Conservation (phyloP, 92 coral and sea anemone species). For the Palythoa grandis region DNA sequence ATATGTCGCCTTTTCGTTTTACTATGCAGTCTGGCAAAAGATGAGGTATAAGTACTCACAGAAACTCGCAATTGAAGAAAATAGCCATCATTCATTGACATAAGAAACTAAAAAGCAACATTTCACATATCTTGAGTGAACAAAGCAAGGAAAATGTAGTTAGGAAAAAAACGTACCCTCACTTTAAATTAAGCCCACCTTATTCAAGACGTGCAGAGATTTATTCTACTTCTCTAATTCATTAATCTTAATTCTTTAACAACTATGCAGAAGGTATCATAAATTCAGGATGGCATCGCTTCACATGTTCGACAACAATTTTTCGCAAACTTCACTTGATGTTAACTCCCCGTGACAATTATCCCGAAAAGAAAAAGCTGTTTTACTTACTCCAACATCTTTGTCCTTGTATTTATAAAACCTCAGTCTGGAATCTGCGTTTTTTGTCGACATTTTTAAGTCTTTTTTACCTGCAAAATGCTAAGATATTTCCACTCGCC, state of each 20-base stretch:
- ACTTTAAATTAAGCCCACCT: background rate
- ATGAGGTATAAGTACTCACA: background rate
- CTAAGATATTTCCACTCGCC: slow-evolving; percentile 52
- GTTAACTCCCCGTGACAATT: slow-evolving; percentile 71
- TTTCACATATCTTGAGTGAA: background rate
- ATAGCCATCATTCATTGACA: background rate
- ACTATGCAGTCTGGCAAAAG: background rate
- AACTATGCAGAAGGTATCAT: slow-evolving; percentile 34
- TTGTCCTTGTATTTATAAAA: slow-evolving; percentile 96
- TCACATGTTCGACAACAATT: slow-evolving; percentile 43
- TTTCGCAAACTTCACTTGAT: slow-evolving; percentile 53
- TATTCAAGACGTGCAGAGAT: background rate
- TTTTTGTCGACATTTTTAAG: slow-evolving; percentile 79
- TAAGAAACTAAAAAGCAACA: background rate
- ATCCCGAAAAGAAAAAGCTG: slow-evolving; percentile 7
- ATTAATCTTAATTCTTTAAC: background rate
- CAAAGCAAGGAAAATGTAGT: background rate
- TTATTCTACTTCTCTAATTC: background rate
- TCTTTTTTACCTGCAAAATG: slow-evolving; percentile 46
- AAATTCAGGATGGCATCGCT: background rate
- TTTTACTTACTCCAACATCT: slow-evolving; percentile 88
- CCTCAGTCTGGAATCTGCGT: slow-evolving; percentile 80
- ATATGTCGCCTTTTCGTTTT: background rate
- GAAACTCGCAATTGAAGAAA: slow-evolving; percentile 13
- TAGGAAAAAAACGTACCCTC: background rate